phyloP scores from a whole-genome alignment of 2,797 vertebrate genomes.

The Sebastes matsubarae region DNA sequence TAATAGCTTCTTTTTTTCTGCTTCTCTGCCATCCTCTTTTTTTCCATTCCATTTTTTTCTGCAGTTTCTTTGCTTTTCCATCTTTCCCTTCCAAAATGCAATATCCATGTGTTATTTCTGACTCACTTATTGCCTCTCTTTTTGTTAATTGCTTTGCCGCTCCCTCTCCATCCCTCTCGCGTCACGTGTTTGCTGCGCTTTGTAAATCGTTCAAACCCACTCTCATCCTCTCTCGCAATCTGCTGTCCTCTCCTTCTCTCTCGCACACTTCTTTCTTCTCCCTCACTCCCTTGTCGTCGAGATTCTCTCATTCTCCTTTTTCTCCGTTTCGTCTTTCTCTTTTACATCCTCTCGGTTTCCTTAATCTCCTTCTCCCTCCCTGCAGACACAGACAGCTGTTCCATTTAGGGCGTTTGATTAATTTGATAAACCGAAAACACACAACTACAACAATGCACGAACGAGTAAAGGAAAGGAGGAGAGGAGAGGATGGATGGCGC shows the following conservation, averaged over 20 bases:
- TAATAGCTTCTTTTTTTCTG: background rate
- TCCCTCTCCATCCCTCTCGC: background rate
- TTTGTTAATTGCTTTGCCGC: constrained; percentile 41
- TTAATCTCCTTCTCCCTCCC: constrained; percentile 12
- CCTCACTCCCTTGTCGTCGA: background rate
- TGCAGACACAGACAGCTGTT: constrained; percentile 33
- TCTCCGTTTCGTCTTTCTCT: background rate
- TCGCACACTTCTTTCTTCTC: background rate
- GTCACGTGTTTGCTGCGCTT: background rate
- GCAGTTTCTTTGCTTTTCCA: background rate
- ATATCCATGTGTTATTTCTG: constrained; percentile 25
- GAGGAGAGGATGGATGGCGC: constrained; percentile 7
- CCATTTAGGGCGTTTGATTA: constrained; percentile 36
- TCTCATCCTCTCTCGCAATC: constrained; percentile 14
- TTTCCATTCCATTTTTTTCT: background rate
- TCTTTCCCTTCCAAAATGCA: constrained; percentile 2
- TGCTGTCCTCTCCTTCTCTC: background rate
- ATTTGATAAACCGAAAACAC: constrained; percentile 26
- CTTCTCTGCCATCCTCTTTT: background rate
- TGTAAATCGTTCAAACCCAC: constrained; percentile 5
- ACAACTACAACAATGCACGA: background rate
- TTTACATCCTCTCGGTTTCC: background rate
- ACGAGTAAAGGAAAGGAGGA: background rate
- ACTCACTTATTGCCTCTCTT: constrained; percentile 12
- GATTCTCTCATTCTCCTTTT: background rate